Evolutionary conservation across 2,888 invertebrate genomes (phyloP).

Genomic region (Escarpia spicata): DNA sequence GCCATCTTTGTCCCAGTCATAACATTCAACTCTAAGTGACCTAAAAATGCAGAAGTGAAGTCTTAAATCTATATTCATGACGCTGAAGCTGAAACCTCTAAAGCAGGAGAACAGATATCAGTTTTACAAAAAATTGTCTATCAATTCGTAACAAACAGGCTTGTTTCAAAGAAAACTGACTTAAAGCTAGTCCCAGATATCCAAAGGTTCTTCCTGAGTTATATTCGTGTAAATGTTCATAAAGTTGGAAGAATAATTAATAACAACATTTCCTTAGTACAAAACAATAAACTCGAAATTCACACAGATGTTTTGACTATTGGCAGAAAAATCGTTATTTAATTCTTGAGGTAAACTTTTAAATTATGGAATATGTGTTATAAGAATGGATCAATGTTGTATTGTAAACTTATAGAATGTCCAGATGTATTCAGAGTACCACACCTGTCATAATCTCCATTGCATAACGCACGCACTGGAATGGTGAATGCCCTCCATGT

Average conservation of each 20-base stretch:
- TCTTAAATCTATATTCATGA: background rate
- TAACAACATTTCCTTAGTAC: no score
- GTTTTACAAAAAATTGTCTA: background rate
- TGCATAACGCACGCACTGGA: slow-evolving; percentile 67
- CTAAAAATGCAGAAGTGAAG: slow-evolving; percentile 49
- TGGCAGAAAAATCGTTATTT: no score
- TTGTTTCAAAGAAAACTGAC: background rate
- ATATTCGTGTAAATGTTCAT: background rate
- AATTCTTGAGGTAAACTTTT: background rate
- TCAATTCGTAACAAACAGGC: background rate
- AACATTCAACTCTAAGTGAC: slow-evolving; percentile 68
- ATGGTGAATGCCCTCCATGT: slow-evolving; percentile 69
- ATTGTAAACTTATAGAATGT: background rate
- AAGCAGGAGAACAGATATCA: background rate
- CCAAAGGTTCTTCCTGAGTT: background rate
- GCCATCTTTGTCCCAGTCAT: slow-evolving; percentile 68
- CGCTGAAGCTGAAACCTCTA: background rate
- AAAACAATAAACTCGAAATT: no score
- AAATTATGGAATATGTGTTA: background rate
- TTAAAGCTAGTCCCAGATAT: background rate
- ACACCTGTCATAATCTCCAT: slow-evolving; percentile 68
- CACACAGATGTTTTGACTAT: no score
- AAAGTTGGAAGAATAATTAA: no score
- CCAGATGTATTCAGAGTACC: background rate
- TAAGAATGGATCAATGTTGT: background rate